Base-by-base conservation (phyloP, 2,888 invertebrate genomes). In the Watsonalla cultraria region DNA sequence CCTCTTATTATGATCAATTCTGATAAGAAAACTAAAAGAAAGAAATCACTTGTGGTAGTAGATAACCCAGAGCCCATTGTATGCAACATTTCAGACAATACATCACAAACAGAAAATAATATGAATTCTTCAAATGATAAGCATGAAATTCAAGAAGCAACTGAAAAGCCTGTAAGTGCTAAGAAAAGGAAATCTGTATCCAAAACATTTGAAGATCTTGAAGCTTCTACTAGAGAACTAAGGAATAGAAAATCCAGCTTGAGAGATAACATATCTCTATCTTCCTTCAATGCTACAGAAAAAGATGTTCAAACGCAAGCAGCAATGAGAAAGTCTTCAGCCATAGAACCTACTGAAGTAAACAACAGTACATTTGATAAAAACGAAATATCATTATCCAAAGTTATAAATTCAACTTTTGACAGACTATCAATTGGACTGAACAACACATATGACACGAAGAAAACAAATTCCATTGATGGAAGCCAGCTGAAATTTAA, bases 311-410 rank as follows among this genome's bases (percentile, higher is more conserved):
- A 49, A 39, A 49, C 9, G 39, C 14, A 9, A 2, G 7, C 6
- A 14, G 13, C 13, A 13, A 8, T 8, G 14, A 48, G 37, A 8
- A 48, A 48, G 37, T 48, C 39, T 49, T 49, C 49, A 7, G 11
- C n/a, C 6, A 47, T 33, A 47, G 47, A 47, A 50, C n/a, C 24
- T 55, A 56, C 14, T 61, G 54, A 24, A 54, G 46, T 52, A 24
- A 55, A 57, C 7, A 64, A 66, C 47, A 53, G 51, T 7, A 65
- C 62, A 13, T 62, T 57, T 56, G 61, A 65, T 24, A 65, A 59
- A 55, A 49, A n/a, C 24, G 48, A 50, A 5, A 51, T 9, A 14
- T 51, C 51, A 33, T 34, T 53, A 47, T 51, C 48, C 51, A 52
- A 59, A 51, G 14, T 46, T 34, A 15, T 55, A 0, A 59, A 61